These are phyloP conservation scores for Macroramphosus scolopax DNA, from an alignment of 2,797 vertebrate species.

Conservation along the genomic window DNA sequence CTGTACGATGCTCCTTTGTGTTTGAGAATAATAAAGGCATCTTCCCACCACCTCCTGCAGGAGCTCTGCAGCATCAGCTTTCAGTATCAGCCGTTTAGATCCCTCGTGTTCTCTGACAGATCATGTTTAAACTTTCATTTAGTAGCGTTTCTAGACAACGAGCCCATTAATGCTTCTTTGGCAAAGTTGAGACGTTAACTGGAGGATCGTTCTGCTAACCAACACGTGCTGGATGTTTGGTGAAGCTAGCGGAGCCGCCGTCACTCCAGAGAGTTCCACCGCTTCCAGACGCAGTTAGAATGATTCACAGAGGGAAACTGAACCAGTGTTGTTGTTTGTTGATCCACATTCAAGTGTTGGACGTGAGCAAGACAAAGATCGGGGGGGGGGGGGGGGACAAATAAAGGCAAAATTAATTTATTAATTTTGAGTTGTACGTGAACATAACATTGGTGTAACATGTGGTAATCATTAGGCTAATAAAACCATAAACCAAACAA, in stretches of 20 bases:
- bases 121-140: conserved; percentile 38
- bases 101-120: conserved; percentile 40
- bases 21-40: conserved; percentile 40
- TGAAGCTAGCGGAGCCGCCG: no score
- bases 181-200: neutral
- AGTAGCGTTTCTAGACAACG: conserved; percentile 22
- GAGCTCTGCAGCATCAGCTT: conserved; percentile 67
- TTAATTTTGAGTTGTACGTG: conserved; percentile 86
- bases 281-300: no score
- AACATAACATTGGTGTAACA: conserved; percentile 90
- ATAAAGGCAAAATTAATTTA: conserved; percentile 76
- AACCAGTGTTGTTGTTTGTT: no score
- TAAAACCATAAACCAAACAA: conserved; percentile 84
- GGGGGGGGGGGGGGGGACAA: neutral
- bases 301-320: no score
- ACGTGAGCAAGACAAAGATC: no score
- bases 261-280: no score
- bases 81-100: conserved; percentile 51
- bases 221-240: no score
- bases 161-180: conserved; percentile 23
- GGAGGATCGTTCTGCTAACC: no score
- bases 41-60: conserved; percentile 47
- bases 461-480: conserved; percentile 88
- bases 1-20: conserved; percentile 63
- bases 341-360: conserved; percentile 17